Evolutionary conservation across 2,888 invertebrate species (phyloP).

Genomic region (Scaptomyza polygonia): DNA sequence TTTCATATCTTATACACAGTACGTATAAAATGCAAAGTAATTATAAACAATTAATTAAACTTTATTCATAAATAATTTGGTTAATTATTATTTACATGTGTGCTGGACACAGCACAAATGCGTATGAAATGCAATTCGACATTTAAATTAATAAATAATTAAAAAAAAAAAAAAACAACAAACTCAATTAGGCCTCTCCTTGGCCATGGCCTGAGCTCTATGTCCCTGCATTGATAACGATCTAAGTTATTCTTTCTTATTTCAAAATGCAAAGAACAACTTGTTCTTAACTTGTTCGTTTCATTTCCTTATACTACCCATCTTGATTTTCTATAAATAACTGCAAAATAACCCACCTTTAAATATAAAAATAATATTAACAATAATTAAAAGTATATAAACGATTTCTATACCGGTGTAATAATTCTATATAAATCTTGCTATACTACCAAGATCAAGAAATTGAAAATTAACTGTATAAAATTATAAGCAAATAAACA

Average conservation of each 20-base stretch:
- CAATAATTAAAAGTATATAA: conserved; percentile 49
- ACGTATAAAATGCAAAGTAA: conserved; percentile 67
- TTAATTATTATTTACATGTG: conserved; percentile 15
- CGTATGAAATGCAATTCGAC: conserved; percentile 39
- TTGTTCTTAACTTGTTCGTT: conserved; percentile 28
- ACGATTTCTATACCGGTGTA: conserved; percentile 51
- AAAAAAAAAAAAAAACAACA: neutral
- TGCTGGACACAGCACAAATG: conserved; percentile 43
- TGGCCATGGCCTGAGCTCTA: conserved; percentile 23
- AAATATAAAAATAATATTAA: conserved; percentile 62
- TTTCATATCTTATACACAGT: conserved; percentile 77
- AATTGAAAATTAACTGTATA: conserved; percentile 28
- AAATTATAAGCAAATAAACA: conserved; percentile 28
- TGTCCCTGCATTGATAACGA: conserved; percentile 48
- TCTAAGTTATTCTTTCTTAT: conserved; percentile 66
- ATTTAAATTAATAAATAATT: conserved; percentile 7
- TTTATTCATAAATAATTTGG: conserved; percentile 43
- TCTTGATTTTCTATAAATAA: conserved; percentile 64
- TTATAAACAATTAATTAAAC: conserved; percentile 51
- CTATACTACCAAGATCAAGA: conserved; percentile 27
- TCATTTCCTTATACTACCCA: conserved; percentile 29
- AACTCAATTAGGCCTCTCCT: conserved; percentile 9
- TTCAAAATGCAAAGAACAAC: conserved; percentile 6
- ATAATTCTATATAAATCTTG: conserved; percentile 46
- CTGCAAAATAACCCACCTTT: conserved; percentile 83